Conservation (phyloP, 2,888 invertebrate genomes). For the Acleris cristana region DNA sequence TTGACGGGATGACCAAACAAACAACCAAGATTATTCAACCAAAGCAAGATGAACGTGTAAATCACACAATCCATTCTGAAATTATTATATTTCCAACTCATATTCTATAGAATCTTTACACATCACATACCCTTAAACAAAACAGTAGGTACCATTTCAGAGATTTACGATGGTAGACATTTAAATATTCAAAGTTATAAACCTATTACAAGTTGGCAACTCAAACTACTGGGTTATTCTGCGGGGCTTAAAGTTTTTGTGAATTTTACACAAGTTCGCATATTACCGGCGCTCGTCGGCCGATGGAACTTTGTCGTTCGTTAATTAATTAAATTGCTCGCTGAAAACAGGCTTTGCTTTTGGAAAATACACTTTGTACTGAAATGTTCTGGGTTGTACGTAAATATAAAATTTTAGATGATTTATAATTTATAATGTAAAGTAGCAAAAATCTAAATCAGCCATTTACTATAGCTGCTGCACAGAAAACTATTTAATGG, state of each 20-base stretch:
- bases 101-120: neutral
- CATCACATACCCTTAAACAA: constrained; percentile 16
- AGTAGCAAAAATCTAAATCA: no score
- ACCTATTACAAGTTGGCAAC: constrained; percentile 69
- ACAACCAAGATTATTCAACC: no score
- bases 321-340: constrained; percentile 70
- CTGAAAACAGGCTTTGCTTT: constrained; percentile 38
- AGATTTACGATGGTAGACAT: constrained; percentile 49
- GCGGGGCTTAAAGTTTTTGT: constrained; percentile 73
- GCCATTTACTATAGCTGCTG: no score
- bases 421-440: neutral
- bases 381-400: constrained; percentile 7
- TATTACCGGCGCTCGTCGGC: constrained; percentile 61
- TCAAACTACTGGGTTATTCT: constrained; percentile 61
- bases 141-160: constrained; percentile 41
- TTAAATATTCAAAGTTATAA: constrained; percentile 67
- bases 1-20: no score
- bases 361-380: constrained; percentile 14
- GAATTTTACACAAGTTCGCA: constrained; percentile 70
- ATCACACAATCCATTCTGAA: no score
- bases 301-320: constrained; percentile 56
- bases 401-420: neutral
- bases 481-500: no score
- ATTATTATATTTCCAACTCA: neutral
- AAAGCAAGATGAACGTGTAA: no score